Base-by-base conservation (phyloP, 2,888 invertebrate genomes). In the Parnassius orleans region DNA sequence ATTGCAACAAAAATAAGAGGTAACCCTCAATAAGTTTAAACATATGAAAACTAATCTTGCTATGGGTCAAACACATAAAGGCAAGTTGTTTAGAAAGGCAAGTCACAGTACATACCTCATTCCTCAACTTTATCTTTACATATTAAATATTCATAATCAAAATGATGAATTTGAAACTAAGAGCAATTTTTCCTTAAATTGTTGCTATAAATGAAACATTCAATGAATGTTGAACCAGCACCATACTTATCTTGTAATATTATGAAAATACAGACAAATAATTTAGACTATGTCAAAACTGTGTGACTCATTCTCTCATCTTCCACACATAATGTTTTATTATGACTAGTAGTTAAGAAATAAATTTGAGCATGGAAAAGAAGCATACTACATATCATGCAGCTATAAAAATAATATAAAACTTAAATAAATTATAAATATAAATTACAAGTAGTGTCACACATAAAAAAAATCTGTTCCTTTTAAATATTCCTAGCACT, bases 261-360 rank as follows among this genome's bases (percentile, higher is more conserved):
- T 43, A 43, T 69, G 69, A 74, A 73, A 74, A 70, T 69, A 67
- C 58, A 78, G 81, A 79, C 66, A 78, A 81, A 84, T 84, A 83
- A 83, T 81, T 86, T 82, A 84, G 77, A 80, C 75, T 82, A 75
- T 74, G 71, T 72, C 72, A 76, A 75, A 76, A 75, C 71, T 73
- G 78, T 77, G 80, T 78, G 80, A 81, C 80, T 78, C 73, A 69
- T 74, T 71, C 69, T 70, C 73, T 72, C 69, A 73, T 71, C 74
- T 74, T 71, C 77, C 78, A 82, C 79, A 82, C 83, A 86, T 83
- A 86, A 82, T 76, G 74, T 80, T 83, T 86, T 78, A 81, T 88
- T 90, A 90, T 91, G 91, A 91, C 91, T 91, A 91, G 90, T 78
- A 83, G 83, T 83, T 90, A 90, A 84, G 80, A 87, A 87, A 86